A percentile compares a stretch with the other conserved stretches of the same genome.
Evolutionary conservation across 2,113 vertebrate genomes (phyloP).

Genomic region (Chloropsis hardwickii): DNA sequence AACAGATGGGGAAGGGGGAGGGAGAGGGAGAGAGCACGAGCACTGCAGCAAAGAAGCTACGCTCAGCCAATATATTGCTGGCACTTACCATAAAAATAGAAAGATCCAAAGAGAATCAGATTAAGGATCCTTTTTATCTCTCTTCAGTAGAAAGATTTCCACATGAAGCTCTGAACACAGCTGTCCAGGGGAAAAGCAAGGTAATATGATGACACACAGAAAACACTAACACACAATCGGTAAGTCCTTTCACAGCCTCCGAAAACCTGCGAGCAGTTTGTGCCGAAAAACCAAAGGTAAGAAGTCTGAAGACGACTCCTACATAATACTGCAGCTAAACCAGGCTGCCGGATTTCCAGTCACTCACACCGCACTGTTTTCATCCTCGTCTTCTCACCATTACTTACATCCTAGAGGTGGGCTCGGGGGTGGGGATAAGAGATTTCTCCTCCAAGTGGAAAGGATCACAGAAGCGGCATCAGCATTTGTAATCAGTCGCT

Average conservation of each 20-base stretch:
- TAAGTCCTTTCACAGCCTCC: conserved; percentile 44
- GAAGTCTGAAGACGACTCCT: conserved; percentile 64
- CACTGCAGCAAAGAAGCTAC: conserved; percentile 78
- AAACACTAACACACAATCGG: background rate
- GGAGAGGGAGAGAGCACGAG: conserved; percentile 39
- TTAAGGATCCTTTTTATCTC: conserved; percentile 55
- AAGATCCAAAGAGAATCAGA: conserved; percentile 75
- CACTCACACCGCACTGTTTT: conserved; percentile 52
- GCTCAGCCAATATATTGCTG: conserved; percentile 66
- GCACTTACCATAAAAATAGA: conserved; percentile 88
- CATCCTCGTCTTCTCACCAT: conserved; percentile 42
- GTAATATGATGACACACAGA: conserved; percentile 6
- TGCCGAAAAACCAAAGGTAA: conserved; percentile 43
- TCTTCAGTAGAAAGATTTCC: conserved; percentile 60
- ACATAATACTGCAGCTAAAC: conserved; percentile 42
- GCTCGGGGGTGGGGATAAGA: conserved; percentile 23
- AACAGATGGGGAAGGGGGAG: conserved; percentile 21
- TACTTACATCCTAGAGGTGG: conserved; percentile 49
- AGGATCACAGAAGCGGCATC: conserved; percentile 66
- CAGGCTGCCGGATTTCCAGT: conserved; percentile 44
- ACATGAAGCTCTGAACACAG: conserved; percentile 43
- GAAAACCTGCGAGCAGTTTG: conserved; percentile 63
- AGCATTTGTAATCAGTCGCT: conserved; percentile 73
- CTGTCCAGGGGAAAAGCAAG: conserved; percentile 40
- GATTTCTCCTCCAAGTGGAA: conserved; percentile 57